A percentile compares a stretch with the other conserved stretches of the same genome.
Conservation (phyloP, 2,888 invertebrate species). For the Diaprepes abbreviatus region DNA sequence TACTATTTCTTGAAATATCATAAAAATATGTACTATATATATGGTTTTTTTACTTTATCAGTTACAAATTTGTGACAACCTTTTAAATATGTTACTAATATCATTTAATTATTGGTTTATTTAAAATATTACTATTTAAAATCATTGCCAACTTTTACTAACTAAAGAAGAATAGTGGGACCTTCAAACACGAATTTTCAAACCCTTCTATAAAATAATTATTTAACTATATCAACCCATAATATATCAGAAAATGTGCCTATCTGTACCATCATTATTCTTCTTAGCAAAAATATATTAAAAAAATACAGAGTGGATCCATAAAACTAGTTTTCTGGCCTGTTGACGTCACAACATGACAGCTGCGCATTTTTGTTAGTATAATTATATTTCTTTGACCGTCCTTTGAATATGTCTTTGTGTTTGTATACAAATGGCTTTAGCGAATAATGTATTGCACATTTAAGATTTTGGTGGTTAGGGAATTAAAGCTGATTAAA, state of each 20-base stretch:
- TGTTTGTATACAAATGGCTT: too few species aligned
- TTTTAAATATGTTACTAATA: background rate
- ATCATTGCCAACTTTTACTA: conserved; percentile 13
- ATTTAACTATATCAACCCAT: background rate
- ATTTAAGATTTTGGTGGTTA: too few species aligned
- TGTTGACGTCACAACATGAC: conserved; percentile 35
- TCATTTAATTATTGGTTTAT: background rate
- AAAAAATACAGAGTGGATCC: conserved; percentile 31
- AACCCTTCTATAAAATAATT: background rate
- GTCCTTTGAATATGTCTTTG: too few species aligned
- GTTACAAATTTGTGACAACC: background rate
- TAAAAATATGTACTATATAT: background rate
- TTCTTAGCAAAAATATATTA: conserved; percentile 1
- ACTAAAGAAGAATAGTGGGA: conserved; percentile 3
- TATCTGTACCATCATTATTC: too few species aligned
- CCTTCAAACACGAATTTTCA: background rate
- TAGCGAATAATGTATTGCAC: too few species aligned
- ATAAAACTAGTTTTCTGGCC: conserved; percentile 13
- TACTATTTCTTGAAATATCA: background rate
- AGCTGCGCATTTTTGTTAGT: conserved; percentile 8
- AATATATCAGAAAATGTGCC: background rate
- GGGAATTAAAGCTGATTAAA: too few species aligned
- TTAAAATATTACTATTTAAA: background rate
- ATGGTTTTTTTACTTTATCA: background rate
- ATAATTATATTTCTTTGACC: background rate